These are phyloP conservation scores for Myxocyprinus asiaticus DNA, from an alignment of 2,113 vertebrate genomes.

Conservation along the genomic window DNA sequence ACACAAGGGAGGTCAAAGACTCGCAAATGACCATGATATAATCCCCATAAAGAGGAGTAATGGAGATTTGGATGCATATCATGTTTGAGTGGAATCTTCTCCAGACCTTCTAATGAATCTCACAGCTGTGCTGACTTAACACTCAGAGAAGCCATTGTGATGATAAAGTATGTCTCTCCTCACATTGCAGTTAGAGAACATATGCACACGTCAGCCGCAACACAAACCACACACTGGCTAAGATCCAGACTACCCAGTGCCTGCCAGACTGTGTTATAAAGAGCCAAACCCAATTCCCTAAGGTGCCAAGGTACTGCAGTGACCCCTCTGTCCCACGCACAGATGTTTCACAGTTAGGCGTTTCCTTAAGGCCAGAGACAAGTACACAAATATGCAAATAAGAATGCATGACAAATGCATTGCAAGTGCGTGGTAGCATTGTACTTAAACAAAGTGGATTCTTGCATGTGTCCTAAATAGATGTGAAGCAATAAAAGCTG, in stretches of 20 bases:
- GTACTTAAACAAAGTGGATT: too few relatives aligned
- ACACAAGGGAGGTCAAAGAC: constrained; percentile 28
- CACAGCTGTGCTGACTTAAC: constrained; percentile 48
- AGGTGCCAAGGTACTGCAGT: neutral
- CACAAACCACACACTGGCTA: constrained; percentile 38
- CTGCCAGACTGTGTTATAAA: neutral
- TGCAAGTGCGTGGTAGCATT: too few relatives aligned
- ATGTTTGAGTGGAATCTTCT: constrained; percentile 48
- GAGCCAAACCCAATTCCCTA: constrained; percentile 24
- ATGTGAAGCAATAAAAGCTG: too few relatives aligned
- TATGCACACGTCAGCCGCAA: constrained; percentile 31
- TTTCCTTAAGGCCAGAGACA: too few relatives aligned
- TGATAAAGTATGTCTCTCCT: constrained; percentile 34
- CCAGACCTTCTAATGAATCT: constrained; percentile 44
- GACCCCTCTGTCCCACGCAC: neutral
- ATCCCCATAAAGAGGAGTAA: constrained; percentile 36
- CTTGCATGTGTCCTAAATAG: too few relatives aligned
- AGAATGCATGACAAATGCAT: too few relatives aligned
- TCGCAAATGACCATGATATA: constrained; percentile 33
- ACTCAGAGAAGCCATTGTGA: constrained; percentile 29
- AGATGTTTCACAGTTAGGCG: too few relatives aligned
- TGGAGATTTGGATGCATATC: constrained; percentile 38
- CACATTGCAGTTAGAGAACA: constrained; percentile 21
- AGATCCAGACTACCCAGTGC: constrained; percentile 3
- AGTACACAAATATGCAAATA: too few relatives aligned